These are phyloP conservation scores for Anniella stebbinsi DNA, from an alignment of 2,797 vertebrate species.

Conservation along the genomic window DNA sequence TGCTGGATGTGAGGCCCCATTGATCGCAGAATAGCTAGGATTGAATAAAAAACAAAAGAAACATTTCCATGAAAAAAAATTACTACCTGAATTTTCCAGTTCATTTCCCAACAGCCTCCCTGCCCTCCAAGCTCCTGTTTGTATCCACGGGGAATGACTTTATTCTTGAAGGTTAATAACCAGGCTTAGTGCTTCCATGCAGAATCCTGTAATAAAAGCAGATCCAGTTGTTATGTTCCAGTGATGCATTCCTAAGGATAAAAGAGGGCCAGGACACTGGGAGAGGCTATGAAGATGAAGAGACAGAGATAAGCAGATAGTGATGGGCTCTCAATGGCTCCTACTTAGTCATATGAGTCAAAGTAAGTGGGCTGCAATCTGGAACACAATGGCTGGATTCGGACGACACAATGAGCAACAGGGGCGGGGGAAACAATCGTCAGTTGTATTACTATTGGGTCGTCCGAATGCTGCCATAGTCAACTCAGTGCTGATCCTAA, in stretches of 20 bases:
- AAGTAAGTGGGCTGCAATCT: background rate
- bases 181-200: background rate
- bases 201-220: background rate
- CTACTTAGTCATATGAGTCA: background rate
- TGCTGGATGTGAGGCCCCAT: background rate
- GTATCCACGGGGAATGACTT: background rate
- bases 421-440: too few relatives aligned
- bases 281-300: background rate
- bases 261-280: background rate
- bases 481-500: too few relatives aligned
- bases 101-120: background rate
- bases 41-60: background rate
- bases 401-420: too few relatives aligned
- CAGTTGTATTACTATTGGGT: too few relatives aligned
- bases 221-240: background rate
- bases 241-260: background rate
- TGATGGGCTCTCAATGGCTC: background rate
- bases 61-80: background rate
- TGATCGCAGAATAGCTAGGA: slow-evolving; percentile 6
- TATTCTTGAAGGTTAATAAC: background rate
- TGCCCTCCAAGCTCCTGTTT: background rate
- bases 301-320: background rate
- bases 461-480: too few relatives aligned
- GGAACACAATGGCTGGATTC: background rate
- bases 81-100: background rate